Percentiles rank a stretch among this genome's conserved stretches.
Evolutionary conservation across 2,888 invertebrate genomes (phyloP).

Genomic region (Rotaria macrura): DNA sequence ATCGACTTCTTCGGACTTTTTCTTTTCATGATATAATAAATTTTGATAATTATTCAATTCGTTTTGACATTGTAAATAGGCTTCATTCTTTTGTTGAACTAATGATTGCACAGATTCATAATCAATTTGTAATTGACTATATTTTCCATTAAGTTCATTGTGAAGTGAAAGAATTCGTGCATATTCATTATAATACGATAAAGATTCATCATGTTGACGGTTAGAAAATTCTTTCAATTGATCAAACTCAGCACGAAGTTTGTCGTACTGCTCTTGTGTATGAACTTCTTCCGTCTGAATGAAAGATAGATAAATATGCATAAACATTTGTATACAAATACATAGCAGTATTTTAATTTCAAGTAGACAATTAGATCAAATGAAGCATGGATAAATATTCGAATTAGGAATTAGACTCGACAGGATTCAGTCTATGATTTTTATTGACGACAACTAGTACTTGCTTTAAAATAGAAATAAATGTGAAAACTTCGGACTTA

Average conservation of each 20-base stretch:
- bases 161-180: not conserved
- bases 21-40: conserved; percentile 18
- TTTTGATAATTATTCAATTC: conserved; percentile 13
- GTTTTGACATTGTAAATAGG: conserved; percentile 2
- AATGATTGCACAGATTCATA: not conserved
- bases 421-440: too few relatives aligned
- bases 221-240: not conserved
- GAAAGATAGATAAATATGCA: not conserved
- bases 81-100: conserved; percentile 5
- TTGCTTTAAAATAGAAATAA: too few relatives aligned
- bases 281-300: not conserved
- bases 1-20: not conserved
- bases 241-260: not conserved
- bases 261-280: not conserved
- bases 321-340: not conserved
- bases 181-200: conserved; percentile 2
- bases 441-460: too few relatives aligned
- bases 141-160: conserved; percentile 12
- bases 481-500: too few relatives aligned
- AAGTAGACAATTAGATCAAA: too few relatives aligned
- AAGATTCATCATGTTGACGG: not conserved
- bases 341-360: too few relatives aligned
- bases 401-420: too few relatives aligned
- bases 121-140: not conserved
- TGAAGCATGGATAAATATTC: too few relatives aligned